These are phyloP conservation scores for Amphipyra berbera DNA, from an alignment of 2,888 invertebrate genomes.

Conservation along the genomic window DNA sequence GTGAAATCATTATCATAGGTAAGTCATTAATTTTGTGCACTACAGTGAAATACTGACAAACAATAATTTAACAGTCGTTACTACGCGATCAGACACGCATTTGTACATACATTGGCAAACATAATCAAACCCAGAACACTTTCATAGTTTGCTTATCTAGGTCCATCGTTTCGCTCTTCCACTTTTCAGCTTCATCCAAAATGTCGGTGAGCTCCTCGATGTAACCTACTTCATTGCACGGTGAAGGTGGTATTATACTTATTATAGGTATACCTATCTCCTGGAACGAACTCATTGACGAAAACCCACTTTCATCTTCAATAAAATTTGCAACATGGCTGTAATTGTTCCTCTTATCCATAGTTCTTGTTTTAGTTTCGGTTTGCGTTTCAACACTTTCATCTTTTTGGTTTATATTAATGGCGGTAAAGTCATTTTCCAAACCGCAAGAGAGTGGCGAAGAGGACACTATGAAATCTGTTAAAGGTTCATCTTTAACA, in stretches of 20 bases:
- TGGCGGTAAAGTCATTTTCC: conserved; percentile 69
- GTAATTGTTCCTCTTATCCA: conserved; percentile 75
- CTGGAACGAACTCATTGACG: conserved; percentile 95
- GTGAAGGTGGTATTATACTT: conserved; percentile 86
- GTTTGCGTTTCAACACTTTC: conserved; percentile 53
- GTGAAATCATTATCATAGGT: conserved; percentile 23
- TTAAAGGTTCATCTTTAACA: conserved; percentile 63
- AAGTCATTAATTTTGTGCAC: conserved; percentile 39
- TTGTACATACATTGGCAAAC: conserved; percentile 71
- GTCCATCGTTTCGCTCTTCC: conserved; percentile 77
- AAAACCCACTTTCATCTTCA: conserved; percentile 96
- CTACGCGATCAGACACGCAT: conserved; percentile 58
- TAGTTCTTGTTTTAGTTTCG: conserved; percentile 44
- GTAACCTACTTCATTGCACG: conserved; percentile 81
- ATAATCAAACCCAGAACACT: conserved; percentile 85
- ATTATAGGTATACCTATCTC: conserved; percentile 93
- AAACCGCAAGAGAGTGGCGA: conserved; percentile 68
- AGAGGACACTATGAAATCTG: conserved; percentile 68
- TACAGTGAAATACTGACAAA: conserved; percentile 50
- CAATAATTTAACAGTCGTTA: conserved; percentile 56
- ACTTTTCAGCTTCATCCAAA: conserved; percentile 73
- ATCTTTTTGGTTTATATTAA: conserved; percentile 68
- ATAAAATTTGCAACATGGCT: conserved; percentile 78
- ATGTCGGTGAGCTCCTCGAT: conserved; percentile 74
- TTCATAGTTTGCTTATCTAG: conserved; percentile 82